Base-by-base conservation (phyloP, 2,888 invertebrate species). In the Heliconius hortense region DNA sequence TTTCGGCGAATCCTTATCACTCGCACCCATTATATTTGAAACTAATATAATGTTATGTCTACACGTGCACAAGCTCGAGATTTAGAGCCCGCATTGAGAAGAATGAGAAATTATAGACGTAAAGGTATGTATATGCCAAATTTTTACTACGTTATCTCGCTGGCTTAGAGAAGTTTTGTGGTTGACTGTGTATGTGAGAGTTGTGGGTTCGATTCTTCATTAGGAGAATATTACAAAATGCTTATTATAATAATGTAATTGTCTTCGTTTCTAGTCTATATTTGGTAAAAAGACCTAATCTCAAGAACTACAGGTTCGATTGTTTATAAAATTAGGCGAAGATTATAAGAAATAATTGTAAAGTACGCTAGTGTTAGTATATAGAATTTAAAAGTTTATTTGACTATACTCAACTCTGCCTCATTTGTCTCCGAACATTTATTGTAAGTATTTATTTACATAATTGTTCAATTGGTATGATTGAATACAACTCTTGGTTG, bases 1-100 rank as follows among this genome's bases (percentile, higher is more conserved):
- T n/a, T n/a, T n/a, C n/a, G n/a, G n/a, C n/a, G n/a, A 63, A 28
- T 28, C 13, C n/a, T 35, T 63, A 63, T 63, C 63, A 63, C 18
- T 63, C 5, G 18, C 21, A 31, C 7, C 21, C 63, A 63, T 63
- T 4, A n/a, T 64, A n/a, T 13, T n/a, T n/a, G 63, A 63, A 21
- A 63, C 31, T 8, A 59, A 11, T 8, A 21, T 53, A 0, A 21
- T 60, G 4, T 63, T 3, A 31, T 1, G 28, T 63, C 21, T 31
- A 21, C 13, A 63, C 63, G 63, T 63, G 63, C 31, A 31, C 63
- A 4, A 63, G 10, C 31, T 31, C 10, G 59, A 60, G 24, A 24
- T 13, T 3, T 31, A 31, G 31, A 63, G 4, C 21, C 21, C 21
- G 21, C 21, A 63, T 31, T 63, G 31, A 31, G 21, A 63, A 31